Percentiles rank a stretch among this genome's conserved stretches.
Conservation (phyloP, 2,888 invertebrate species). For the Azorinus chamasolen region DNA sequence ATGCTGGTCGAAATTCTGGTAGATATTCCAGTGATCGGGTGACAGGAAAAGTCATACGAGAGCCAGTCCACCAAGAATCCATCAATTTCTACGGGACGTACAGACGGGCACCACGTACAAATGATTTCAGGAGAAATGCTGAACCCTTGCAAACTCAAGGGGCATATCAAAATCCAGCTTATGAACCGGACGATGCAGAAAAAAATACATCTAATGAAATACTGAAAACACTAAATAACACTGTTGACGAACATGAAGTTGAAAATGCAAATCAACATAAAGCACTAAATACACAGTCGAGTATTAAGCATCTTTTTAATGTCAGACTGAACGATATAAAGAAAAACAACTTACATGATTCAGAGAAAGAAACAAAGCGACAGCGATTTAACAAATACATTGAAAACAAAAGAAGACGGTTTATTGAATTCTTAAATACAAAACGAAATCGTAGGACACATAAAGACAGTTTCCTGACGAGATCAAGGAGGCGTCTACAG, state of each 20-base stretch:
- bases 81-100: slow-evolving; percentile 25
- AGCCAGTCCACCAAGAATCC: too few species aligned
- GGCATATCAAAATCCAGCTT: too few species aligned
- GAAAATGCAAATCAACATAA: too few species aligned
- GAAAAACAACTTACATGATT: neutral
- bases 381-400: neutral
- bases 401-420: neutral
- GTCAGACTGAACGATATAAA: slow-evolving; percentile 23
- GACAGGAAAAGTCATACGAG: too few species aligned
- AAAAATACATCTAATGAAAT: too few species aligned
- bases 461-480: neutral
- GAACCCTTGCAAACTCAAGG: too few species aligned
- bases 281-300: slow-evolving; percentile 2
- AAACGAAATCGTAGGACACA: neutral
- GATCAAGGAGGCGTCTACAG: too few species aligned
- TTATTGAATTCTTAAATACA: slow-evolving; percentile 2
- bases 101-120: slow-evolving; percentile 31
- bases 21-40: too few species aligned
- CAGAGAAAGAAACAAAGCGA: neutral
- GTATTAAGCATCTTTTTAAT: slow-evolving; percentile 30
- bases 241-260: too few species aligned
- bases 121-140: neutral
- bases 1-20: too few species aligned
- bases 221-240: too few species aligned
- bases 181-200: too few species aligned